Evolutionary conservation across 2,888 invertebrate genomes (phyloP).

Genomic region (Platycnemis pennipes): DNA sequence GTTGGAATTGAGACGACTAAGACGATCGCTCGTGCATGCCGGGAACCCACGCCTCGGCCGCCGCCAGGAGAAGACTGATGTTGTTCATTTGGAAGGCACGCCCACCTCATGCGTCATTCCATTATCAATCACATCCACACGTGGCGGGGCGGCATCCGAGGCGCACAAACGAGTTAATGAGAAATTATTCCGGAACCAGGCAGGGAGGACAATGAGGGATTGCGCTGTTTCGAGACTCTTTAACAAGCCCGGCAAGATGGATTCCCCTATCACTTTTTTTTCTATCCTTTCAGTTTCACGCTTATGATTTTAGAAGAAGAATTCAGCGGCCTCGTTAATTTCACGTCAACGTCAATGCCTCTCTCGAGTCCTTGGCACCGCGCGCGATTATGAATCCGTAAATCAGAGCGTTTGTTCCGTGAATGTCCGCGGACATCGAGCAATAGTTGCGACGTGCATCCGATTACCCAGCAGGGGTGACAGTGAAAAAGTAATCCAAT

Average conservation of each 20-base stretch:
- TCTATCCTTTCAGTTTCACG: neutral
- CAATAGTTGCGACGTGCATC: neutral
- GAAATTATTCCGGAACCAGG: neutral
- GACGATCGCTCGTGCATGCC: neutral
- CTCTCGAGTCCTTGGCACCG: neutral
- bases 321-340: neutral
- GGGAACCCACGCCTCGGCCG: neutral
- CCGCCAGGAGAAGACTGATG: neutral
- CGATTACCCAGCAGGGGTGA: neutral
- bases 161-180: constrained; percentile 28
- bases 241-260: constrained; percentile 3
- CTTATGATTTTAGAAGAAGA: neutral
- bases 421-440: neutral
- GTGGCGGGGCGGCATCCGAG: neutral
- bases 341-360: neutral
- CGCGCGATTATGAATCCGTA: neutral
- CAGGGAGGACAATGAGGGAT: constrained; percentile 19
- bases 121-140: constrained; percentile 19
- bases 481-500: neutral
- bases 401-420: neutral
- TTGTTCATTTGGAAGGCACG: neutral
- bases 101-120: constrained; percentile 3
- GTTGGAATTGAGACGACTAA: constrained; percentile 4
- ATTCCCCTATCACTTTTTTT: neutral
- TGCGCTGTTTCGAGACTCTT: constrained; percentile 16